Percentiles rank a stretch among this genome's conserved stretches.
Evolutionary conservation across 2,888 invertebrate species (phyloP).

Genomic region (Polydesmus complanatus): DNA sequence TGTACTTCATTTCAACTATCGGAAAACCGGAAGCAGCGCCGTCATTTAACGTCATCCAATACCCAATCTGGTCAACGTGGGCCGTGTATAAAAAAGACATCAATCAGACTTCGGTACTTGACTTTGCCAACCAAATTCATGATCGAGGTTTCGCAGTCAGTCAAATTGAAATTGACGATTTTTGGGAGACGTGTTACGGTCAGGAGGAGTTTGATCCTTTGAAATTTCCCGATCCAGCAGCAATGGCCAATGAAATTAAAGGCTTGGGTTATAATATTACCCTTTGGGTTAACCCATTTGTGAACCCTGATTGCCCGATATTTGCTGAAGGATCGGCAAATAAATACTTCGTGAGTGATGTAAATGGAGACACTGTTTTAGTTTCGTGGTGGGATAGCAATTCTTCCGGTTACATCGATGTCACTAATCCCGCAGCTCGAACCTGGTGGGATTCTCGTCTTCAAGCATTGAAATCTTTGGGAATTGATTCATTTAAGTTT

Average conservation of each 20-base stretch:
- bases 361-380: slow-evolving; percentile 27
- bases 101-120: slow-evolving; percentile 44
- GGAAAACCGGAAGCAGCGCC: slow-evolving; percentile 47
- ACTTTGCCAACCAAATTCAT: slow-evolving; percentile 53
- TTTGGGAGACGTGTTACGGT: slow-evolving; percentile 30
- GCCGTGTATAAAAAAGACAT: slow-evolving; percentile 56
- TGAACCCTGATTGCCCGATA: slow-evolving; percentile 24
- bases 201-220: slow-evolving; percentile 30
- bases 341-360: slow-evolving; percentile 38
- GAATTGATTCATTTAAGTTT: slow-evolving; percentile 62
- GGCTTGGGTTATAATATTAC: slow-evolving; percentile 23
- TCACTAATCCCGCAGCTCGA: slow-evolving; percentile 52
- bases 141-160: slow-evolving; percentile 48
- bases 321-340: slow-evolving; percentile 25
- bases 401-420: slow-evolving; percentile 47
- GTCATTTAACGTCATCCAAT: slow-evolving; percentile 51
- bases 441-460: slow-evolving; percentile 34
- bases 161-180: slow-evolving; percentile 35
- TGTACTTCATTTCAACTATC: not conserved
- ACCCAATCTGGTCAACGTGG: slow-evolving; percentile 85
- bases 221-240: slow-evolving; percentile 29
- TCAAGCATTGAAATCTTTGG: slow-evolving; percentile 42
- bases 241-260: slow-evolving; percentile 26
- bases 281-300: slow-evolving; percentile 31
- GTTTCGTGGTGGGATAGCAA: slow-evolving; percentile 40